A percentile compares a stretch with the other conserved stretches of the same genome.
Conservation (phyloP, 1,140 invertebrate genomes). For the Daktulosphaira vitifoliae region DNA sequence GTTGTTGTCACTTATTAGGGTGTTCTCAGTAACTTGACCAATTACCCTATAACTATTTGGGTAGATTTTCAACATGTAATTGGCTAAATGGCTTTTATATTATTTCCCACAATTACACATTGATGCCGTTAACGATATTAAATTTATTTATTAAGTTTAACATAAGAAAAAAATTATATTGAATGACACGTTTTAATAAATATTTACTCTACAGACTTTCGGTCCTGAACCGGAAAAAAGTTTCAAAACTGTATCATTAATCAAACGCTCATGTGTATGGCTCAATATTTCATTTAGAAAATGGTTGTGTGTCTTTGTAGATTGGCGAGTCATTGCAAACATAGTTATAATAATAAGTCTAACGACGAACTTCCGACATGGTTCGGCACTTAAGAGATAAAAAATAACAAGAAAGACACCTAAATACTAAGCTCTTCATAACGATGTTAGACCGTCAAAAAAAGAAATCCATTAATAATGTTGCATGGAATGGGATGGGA, state of each 20-base stretch:
- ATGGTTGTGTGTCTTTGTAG: not conserved
- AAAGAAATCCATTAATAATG: constrained; percentile 31
- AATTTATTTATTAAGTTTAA: too few species aligned
- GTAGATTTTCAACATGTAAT: too few species aligned
- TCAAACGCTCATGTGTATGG: not conserved
- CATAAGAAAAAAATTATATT: too few species aligned
- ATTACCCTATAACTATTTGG: too few species aligned
- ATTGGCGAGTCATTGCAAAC: constrained; percentile 1
- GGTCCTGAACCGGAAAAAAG: not conserved
- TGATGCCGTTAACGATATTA: too few species aligned
- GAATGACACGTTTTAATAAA: too few species aligned
- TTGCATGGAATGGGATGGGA: not conserved
- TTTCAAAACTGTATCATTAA: constrained; percentile 15
- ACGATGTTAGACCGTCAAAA: constrained; percentile 9
- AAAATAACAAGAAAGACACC: not conserved
- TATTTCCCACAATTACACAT: too few species aligned
- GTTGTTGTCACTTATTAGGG: too few species aligned
- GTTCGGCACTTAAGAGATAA: constrained; percentile 27
- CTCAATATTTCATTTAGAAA: constrained; percentile 24
- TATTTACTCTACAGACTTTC: too few species aligned
- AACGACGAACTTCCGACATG: constrained; percentile 19
- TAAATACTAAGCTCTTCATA: constrained; percentile 27
- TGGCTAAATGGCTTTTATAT: too few species aligned
- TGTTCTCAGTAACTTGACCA: too few species aligned
- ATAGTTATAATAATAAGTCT: too few species aligned